These are phyloP conservation scores for Brienomyrus longianalis DNA, from an alignment of 2,113 vertebrate species.

Conservation along the genomic window DNA sequence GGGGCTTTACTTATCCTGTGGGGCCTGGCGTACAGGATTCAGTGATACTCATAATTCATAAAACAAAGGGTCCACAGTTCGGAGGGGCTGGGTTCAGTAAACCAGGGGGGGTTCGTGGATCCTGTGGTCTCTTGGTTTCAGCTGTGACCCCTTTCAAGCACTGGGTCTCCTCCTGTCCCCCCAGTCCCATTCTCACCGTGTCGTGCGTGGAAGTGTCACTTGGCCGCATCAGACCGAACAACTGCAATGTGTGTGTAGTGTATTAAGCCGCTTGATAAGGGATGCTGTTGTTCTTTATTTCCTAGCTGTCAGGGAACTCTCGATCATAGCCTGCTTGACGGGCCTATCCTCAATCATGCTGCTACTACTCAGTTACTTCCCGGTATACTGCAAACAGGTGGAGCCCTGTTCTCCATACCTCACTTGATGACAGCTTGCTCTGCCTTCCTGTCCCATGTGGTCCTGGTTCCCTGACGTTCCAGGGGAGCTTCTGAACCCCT, in stretches of 20 bases:
- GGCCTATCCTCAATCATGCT: conserved; percentile 60
- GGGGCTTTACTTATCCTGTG: background rate
- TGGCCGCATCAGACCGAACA: background rate
- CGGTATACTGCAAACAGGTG: conserved; percentile 62
- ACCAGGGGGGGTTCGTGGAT: background rate
- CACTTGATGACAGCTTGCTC: conserved; percentile 54
- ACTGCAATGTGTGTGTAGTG: conserved; percentile 33
- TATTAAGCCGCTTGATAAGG: conserved; percentile 19
- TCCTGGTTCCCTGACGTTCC: conserved; percentile 56
- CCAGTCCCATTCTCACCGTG: conserved; percentile 24
- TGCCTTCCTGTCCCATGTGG: conserved; percentile 39
- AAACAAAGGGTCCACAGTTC: background rate
- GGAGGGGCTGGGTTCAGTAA: background rate
- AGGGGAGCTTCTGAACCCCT: conserved; percentile 36
- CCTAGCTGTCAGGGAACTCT: conserved; percentile 59
- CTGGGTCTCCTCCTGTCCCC: background rate
- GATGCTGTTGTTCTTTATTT: conserved; percentile 25
- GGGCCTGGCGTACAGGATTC: background rate
- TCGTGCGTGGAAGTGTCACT: conserved; percentile 24
- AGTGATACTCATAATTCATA: background rate
- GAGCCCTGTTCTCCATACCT: conserved; percentile 61
- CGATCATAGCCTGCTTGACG: conserved; percentile 56
- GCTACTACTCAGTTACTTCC: conserved; percentile 65
- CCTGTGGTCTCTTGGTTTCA: background rate
- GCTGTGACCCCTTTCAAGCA: background rate